A percentile compares a stretch with the other conserved stretches of the same genome.
Evolutionary conservation across 2,797 vertebrate species (phyloP).

Genomic region (Myioborus melanocephalus): DNA sequence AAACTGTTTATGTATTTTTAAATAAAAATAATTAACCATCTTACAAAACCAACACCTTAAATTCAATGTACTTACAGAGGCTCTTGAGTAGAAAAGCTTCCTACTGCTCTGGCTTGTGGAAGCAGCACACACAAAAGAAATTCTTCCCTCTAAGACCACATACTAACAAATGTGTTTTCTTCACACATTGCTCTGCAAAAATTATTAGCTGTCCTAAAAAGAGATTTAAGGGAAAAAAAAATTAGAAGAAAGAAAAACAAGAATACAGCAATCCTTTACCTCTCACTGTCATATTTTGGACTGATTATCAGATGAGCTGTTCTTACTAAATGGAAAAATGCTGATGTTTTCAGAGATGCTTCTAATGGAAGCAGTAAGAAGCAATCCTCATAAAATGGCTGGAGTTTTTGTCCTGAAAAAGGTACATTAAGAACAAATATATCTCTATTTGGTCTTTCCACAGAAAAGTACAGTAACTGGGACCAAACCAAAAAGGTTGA

Average conservation of each 20-base stretch:
- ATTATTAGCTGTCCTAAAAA: neutral
- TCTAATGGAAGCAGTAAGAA: neutral
- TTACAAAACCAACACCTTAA: constrained; percentile 12
- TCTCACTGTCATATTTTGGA: neutral
- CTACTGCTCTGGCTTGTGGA: constrained; percentile 9
- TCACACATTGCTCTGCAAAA: neutral
- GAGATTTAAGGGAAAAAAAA: neutral
- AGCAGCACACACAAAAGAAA: neutral
- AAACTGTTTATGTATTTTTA: constrained; percentile 1
- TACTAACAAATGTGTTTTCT: neutral
- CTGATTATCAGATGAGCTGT: neutral
- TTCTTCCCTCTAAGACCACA: constrained; percentile 14
- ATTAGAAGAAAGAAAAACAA: neutral
- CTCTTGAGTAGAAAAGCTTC: neutral
- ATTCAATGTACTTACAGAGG: neutral
- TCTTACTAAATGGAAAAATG: neutral
- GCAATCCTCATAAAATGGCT: neutral
- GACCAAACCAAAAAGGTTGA: neutral
- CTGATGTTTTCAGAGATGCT: neutral
- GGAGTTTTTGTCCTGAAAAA: neutral
- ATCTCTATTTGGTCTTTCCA: neutral
- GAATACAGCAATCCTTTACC: neutral
- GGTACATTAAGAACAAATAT: neutral
- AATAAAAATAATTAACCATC: constrained; percentile 33
- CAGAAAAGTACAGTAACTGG: neutral